Conservation (phyloP, 2,113 vertebrate genomes). For the Noctilio leporinus region DNA sequence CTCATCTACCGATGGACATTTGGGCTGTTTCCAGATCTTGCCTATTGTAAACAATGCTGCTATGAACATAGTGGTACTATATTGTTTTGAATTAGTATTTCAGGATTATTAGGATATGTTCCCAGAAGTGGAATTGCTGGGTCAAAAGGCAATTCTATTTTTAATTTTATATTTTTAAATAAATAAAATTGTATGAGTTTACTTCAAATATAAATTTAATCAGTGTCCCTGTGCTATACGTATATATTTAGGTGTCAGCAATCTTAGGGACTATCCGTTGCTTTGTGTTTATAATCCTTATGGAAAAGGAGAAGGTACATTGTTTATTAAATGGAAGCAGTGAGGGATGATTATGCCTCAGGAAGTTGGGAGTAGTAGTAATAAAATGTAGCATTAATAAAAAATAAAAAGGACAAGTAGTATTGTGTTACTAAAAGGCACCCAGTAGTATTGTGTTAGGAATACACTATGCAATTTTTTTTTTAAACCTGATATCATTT, state of each 20-base stretch:
- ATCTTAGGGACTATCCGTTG: not conserved
- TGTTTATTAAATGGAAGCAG: not conserved
- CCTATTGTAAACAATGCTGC: no score
- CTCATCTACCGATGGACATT: no score
- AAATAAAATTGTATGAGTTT: not conserved
- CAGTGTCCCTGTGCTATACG: not conserved
- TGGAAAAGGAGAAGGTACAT: not conserved
- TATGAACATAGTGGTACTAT: no score
- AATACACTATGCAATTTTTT: not conserved
- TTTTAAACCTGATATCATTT: not conserved
- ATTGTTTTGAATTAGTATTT: no score
- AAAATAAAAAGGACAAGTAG: not conserved
- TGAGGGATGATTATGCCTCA: not conserved
- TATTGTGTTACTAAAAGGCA: not conserved
- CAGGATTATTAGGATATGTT: no score
- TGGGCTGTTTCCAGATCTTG: no score
- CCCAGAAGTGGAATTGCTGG: no score
- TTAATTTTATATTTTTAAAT: conserved; percentile 7
- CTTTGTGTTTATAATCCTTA: not conserved
- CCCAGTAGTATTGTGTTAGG: not conserved
- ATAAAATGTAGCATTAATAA: conserved; percentile 1
- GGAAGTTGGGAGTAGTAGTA: not conserved
- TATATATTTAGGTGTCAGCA: not conserved
- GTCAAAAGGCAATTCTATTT: no score
- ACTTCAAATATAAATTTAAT: not conserved